Evolutionary conservation across 1,140 invertebrate genomes (phyloP).

Genomic region (Drosophila nebulosa): DNA sequence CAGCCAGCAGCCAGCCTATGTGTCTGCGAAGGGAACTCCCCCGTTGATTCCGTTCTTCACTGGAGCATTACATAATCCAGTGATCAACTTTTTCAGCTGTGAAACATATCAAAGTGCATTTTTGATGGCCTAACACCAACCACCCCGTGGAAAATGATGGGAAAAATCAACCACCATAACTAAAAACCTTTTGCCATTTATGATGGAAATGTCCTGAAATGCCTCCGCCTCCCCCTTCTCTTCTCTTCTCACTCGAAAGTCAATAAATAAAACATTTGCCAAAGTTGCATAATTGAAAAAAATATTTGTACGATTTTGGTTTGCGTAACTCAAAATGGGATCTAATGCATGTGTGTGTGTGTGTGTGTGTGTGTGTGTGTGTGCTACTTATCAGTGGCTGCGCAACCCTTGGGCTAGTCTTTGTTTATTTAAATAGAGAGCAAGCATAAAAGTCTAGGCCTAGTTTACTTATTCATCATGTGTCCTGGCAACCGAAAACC

Average conservation of each 20-base stretch:
- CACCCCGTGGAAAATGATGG: conserved; percentile 32
- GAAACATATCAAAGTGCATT: conserved; percentile 62
- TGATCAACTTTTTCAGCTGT: conserved; percentile 50
- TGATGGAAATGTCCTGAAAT: conserved; percentile 40
- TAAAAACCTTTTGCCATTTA: conserved; percentile 52
- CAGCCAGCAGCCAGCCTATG: neutral
- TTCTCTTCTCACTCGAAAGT: conserved; percentile 32
- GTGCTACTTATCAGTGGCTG: conserved; percentile 51
- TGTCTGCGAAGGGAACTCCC: neutral
- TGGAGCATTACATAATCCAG: conserved; percentile 56
- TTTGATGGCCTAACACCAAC: conserved; percentile 23
- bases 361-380: conserved; percentile 6
- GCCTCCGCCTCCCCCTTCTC: neutral
- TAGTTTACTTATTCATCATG: conserved; percentile 4
- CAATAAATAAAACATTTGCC: conserved; percentile 77
- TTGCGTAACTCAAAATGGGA: no score
- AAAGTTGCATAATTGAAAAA: conserved; percentile 74
- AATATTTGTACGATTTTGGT: neutral
- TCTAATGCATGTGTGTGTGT: conserved; percentile 37
- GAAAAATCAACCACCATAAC: conserved; percentile 61
- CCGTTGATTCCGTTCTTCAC: neutral
- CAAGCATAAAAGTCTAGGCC: neutral
- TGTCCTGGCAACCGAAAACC: conserved; percentile 4
- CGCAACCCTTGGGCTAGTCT: conserved; percentile 27
- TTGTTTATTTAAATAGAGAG: conserved; percentile 8